These are phyloP conservation scores for Equus quagga DNA, from an alignment of 2,113 vertebrate species.

Conservation along the genomic window DNA sequence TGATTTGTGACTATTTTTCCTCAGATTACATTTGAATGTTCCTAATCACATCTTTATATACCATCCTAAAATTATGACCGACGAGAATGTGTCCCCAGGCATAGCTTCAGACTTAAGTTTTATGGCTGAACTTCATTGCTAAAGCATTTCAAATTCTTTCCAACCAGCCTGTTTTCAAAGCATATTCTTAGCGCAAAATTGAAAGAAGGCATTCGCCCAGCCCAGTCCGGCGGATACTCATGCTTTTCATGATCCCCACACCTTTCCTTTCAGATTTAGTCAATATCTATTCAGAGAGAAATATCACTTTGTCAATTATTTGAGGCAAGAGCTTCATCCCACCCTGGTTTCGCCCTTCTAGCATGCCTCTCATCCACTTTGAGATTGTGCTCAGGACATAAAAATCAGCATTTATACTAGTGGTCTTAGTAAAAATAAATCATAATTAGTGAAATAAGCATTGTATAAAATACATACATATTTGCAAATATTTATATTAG, in stretches of 20 bases:
- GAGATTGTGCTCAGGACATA: neutral
- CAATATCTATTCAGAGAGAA: constrained; percentile 46
- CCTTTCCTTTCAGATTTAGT: neutral
- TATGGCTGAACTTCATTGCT: neutral
- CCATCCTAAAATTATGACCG: neutral
- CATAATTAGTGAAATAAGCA: neutral
- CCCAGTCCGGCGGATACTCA: neutral
- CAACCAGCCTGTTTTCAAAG: neutral
- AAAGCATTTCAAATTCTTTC: neutral
- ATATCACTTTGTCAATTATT: constrained; percentile 30
- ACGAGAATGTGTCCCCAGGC: neutral
- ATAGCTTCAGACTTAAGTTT: neutral
- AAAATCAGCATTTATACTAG: neutral
- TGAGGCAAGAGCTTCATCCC: neutral
- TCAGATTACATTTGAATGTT: neutral
- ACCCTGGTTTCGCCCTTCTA: neutral
- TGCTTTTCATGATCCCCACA: constrained; percentile 7
- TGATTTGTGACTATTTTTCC: neutral
- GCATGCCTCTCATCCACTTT: neutral
- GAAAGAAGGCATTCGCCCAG: neutral
- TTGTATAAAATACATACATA: neutral
- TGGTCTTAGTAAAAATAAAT: neutral
- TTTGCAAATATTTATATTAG: neutral
- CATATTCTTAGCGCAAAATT: neutral
- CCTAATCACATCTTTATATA: neutral